Percentiles rank a stretch among this genome's conserved stretches.
These are phyloP conservation scores for Ernsta delagoae DNA, from an alignment of 2,888 invertebrate species.

Conservation along the genomic window DNA sequence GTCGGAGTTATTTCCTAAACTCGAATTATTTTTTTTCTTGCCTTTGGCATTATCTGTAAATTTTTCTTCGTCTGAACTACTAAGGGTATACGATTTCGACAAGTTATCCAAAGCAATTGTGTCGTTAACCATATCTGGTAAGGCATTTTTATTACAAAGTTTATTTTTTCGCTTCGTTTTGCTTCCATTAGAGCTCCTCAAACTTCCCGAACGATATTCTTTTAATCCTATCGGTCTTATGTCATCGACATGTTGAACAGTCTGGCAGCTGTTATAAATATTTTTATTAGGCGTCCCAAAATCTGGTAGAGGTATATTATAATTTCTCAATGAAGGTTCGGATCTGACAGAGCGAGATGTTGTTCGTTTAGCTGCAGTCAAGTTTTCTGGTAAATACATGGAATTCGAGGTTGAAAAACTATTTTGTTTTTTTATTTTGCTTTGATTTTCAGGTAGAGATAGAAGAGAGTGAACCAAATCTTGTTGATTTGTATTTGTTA, in stretches of 20 bases:
- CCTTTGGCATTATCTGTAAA: conserved; percentile 52
- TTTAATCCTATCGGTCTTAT: conserved; percentile 64
- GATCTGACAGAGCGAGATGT: conserved; percentile 74
- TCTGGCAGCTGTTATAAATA: conserved; percentile 56
- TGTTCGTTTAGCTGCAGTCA: conserved; percentile 57
- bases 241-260: conserved; percentile 62
- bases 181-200: conserved; percentile 51
- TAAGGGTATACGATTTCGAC: conserved; percentile 68
- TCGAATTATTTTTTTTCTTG: conserved; percentile 49
- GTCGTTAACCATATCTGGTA: conserved; percentile 88
- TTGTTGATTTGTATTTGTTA: conserved; percentile 54
- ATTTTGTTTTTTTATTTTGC: conserved; percentile 67
- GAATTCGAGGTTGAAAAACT: conserved; percentile 66
- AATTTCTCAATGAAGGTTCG: conserved; percentile 70
- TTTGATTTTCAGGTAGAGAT: conserved; percentile 63
- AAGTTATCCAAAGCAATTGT: conserved; percentile 85
- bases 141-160: conserved; percentile 63
- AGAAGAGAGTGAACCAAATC: conserved; percentile 65
- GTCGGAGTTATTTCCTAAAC: conserved; percentile 62
- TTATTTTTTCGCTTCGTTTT: conserved; percentile 55
- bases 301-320: conserved; percentile 73
- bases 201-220: conserved; percentile 56
- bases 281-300: conserved; percentile 59
- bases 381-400: conserved; percentile 58
- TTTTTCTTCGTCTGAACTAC: conserved; percentile 75